These are phyloP conservation scores for Saccostrea glomerata DNA, from an alignment of 1,140 invertebrate genomes.

Conservation along the genomic window DNA sequence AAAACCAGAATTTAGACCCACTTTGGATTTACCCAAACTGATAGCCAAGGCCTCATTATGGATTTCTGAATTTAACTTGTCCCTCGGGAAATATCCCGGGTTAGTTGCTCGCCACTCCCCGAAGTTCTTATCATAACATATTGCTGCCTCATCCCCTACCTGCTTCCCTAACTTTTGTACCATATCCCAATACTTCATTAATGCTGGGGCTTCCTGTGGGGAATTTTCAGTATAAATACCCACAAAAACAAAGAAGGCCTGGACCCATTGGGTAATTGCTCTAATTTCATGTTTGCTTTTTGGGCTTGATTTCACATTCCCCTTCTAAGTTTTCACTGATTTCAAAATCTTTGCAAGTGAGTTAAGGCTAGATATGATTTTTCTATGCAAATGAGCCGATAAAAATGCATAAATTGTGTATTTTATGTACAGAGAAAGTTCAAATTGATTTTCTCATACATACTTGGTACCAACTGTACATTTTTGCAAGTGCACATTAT, in stretches of 20 bases:
- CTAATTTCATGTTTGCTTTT: constrained; percentile 32
- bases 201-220: background rate
- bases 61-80: constrained; percentile 38
- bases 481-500: too few relatives aligned
- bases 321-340: background rate
- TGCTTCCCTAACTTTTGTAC: background rate
- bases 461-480: too few relatives aligned
- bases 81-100: constrained; percentile 34
- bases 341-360: constrained; percentile 1
- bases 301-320: background rate
- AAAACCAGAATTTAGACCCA: background rate
- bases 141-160: constrained; percentile 34
- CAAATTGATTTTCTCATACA: too few relatives aligned
- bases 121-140: constrained; percentile 48
- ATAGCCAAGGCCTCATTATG: constrained; percentile 22
- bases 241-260: constrained; percentile 47
- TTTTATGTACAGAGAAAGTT: too few relatives aligned
- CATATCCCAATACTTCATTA: constrained; percentile 46
- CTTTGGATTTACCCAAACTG: background rate
- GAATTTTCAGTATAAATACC: constrained; percentile 38
- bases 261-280: constrained; percentile 28
- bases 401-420: too few relatives aligned
- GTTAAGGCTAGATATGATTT: too few relatives aligned
- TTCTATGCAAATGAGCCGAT: too few relatives aligned
- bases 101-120: constrained; percentile 42